phyloP scores from a whole-genome alignment of 2,113 vertebrate genomes.

The Ranitomeya variabilis region DNA sequence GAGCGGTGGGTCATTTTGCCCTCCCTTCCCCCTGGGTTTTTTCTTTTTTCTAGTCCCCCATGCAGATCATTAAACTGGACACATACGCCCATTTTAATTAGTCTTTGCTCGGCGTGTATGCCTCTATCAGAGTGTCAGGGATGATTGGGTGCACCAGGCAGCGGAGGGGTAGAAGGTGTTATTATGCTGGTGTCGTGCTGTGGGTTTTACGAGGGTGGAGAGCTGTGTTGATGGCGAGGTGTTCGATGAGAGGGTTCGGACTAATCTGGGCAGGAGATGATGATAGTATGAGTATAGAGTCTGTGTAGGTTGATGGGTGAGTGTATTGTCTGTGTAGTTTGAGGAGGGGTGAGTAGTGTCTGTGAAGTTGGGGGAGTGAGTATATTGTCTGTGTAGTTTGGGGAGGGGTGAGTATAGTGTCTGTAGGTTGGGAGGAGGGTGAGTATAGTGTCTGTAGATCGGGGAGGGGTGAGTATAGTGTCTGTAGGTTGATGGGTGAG shows the following conservation, averaged over 20 bases:
- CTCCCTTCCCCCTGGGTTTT: not conserved
- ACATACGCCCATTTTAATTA: slow-evolving; percentile 39
- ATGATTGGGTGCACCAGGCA: not conserved
- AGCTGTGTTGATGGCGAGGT: not conserved
- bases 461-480: no score
- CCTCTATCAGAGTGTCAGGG: not conserved
- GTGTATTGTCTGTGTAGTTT: no score
- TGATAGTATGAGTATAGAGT: not conserved
- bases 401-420: no score
- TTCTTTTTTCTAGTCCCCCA: not conserved
- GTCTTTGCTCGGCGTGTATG: not conserved
- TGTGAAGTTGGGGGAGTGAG: no score
- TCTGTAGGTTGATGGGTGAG: not conserved
- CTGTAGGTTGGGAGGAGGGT: no score
- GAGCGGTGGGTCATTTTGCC: not conserved
- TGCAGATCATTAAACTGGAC: slow-evolving; percentile 47
- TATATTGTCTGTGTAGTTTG: no score
- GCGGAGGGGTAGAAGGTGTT: not conserved
- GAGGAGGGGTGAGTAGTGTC: no score
- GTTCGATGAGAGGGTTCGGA: not conserved
- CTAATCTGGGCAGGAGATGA: slow-evolving; percentile 3
- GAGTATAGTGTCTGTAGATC: no score
- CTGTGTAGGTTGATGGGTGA: no score
- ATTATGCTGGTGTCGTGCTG: not conserved
- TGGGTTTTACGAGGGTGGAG: not conserved